phyloP scores from a whole-genome alignment of 2,113 vertebrate species.

The Trogon melanurus region DNA sequence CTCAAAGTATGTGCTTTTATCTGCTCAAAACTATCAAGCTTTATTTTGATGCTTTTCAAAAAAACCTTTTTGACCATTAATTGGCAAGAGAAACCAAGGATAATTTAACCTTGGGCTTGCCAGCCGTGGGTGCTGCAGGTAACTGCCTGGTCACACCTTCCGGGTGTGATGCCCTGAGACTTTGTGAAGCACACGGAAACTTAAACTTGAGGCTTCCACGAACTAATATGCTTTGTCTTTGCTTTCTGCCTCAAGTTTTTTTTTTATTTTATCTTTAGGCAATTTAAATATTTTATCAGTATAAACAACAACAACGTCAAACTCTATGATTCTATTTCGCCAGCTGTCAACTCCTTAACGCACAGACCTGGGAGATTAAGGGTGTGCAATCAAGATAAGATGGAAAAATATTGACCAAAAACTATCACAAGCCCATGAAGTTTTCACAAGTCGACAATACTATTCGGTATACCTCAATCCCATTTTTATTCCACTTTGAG shows the following conservation, averaged over 20 bases:
- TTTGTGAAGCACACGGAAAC: background rate
- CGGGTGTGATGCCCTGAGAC: background rate
- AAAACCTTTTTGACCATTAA: background rate
- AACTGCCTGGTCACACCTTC: background rate
- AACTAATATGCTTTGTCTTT: background rate
- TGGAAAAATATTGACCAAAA: background rate
- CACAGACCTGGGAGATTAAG: background rate
- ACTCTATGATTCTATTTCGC: background rate
- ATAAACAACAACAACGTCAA: background rate
- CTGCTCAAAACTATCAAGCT: background rate
- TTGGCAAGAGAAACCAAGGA: background rate
- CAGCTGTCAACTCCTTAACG: background rate
- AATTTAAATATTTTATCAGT: slow-evolving; percentile 35
- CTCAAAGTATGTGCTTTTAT: background rate
- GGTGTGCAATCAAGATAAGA: background rate
- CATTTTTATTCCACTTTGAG: background rate
- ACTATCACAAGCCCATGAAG: background rate
- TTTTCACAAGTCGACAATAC: background rate
- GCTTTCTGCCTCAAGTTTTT: background rate
- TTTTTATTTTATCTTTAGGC: background rate
- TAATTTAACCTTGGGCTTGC: background rate
- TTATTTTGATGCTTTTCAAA: background rate
- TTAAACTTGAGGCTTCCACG: background rate
- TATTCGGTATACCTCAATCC: background rate
- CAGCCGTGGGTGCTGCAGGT: background rate